These are phyloP conservation scores for Lingula anatina DNA, from an alignment of 2,888 invertebrate genomes.

Conservation along the genomic window DNA sequence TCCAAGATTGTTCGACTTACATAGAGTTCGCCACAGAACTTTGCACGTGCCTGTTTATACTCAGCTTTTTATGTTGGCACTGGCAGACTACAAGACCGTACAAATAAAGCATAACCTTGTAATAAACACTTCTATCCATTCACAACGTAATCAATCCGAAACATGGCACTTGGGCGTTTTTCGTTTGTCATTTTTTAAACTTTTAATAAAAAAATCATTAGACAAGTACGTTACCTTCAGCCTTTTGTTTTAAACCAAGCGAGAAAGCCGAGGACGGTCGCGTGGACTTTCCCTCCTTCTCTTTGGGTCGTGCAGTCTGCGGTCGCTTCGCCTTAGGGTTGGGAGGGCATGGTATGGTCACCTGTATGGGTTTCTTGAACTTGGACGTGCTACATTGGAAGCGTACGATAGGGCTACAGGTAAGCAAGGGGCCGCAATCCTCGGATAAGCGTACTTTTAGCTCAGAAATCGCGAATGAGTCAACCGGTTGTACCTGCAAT, in stretches of 20 bases:
- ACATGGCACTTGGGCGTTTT: too few species aligned
- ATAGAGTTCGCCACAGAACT: too few species aligned
- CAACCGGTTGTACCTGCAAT: constrained; percentile 35
- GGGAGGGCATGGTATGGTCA: constrained; percentile 22
- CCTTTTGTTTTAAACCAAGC: neutral
- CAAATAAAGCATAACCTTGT: too few species aligned
- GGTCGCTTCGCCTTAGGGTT: constrained; percentile 26
- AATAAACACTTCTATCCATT: too few species aligned
- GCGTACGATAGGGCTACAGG: constrained; percentile 29
- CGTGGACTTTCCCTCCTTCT: constrained; percentile 1
- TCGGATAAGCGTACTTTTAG: constrained; percentile 19
- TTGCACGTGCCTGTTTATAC: too few species aligned
- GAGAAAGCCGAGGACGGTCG: constrained; percentile 7
- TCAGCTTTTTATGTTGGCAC: too few species aligned
- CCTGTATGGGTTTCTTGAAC: constrained; percentile 23
- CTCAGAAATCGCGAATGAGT: constrained; percentile 27
- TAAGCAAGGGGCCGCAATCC: constrained; percentile 22
- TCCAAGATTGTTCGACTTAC: too few species aligned
- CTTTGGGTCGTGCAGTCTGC: constrained; percentile 12
- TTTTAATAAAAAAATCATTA: too few species aligned
- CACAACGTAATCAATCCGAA: too few species aligned
- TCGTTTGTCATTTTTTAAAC: too few species aligned
- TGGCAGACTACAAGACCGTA: too few species aligned
- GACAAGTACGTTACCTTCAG: constrained; percentile 8
- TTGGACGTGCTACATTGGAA: constrained; percentile 15